A percentile compares a stretch with the other conserved stretches of the same genome.
These are phyloP conservation scores for Hypotaenidia okinawae DNA, from an alignment of 2,797 vertebrate genomes.

Conservation along the genomic window DNA sequence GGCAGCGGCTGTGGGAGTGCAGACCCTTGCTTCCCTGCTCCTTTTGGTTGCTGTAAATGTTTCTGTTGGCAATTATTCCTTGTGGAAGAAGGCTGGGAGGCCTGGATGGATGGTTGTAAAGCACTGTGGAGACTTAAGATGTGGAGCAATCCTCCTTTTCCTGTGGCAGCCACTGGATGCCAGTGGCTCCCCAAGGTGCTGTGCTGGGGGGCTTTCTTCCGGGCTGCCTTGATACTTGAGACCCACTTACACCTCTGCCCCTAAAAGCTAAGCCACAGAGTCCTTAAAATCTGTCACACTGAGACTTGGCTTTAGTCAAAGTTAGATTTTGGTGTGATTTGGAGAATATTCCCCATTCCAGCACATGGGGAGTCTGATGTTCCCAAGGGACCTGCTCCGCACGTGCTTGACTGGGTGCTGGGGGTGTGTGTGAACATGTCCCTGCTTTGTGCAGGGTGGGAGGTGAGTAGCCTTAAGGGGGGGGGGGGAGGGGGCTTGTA, in stretches of 20 bases:
- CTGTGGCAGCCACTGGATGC: neutral
- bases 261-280: neutral
- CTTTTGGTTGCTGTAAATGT: neutral
- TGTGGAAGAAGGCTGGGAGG: neutral
- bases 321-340: neutral
- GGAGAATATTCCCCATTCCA: fast-evolving
- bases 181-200: fast-evolving
- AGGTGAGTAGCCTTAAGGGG: fast-evolving
- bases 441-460: neutral
- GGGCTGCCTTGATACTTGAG: neutral
- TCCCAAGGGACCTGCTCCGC: neutral
- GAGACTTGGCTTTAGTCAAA: neutral
- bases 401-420: neutral
- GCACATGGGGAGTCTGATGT: fast-evolving
- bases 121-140: neutral
- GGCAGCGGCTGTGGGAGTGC: neutral
- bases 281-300: neutral
- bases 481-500: neutral
- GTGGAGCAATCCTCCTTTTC: neutral
- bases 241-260: neutral
- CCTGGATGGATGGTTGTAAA: neutral
- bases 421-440: neutral
- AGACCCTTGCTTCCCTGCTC: neutral
- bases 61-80: neutral
- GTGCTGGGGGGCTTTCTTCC: neutral